phyloP scores from a whole-genome alignment of 2,888 invertebrate species.

The Andrena flavipes region DNA sequence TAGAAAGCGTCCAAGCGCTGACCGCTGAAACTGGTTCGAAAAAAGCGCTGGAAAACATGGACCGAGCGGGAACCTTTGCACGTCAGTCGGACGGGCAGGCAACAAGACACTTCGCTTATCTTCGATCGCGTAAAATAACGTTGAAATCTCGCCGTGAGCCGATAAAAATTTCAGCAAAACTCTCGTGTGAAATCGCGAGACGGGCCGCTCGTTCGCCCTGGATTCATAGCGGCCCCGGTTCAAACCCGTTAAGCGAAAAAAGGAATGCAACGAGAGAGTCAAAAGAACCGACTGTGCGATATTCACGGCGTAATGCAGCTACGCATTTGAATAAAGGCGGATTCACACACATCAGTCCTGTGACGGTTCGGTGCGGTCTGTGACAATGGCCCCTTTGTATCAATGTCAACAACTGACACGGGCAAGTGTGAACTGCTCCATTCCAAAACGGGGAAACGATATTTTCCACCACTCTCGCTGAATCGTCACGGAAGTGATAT shows the following conservation, averaged over 20 bases:
- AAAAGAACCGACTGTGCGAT: constrained; percentile 53
- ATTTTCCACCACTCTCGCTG: too few species aligned
- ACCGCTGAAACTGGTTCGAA: constrained; percentile 25
- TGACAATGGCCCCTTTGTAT: too few species aligned
- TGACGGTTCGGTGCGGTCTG: too few species aligned
- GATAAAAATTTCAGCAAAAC: constrained; percentile 48
- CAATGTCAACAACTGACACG: too few species aligned
- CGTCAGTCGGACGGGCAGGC: constrained; percentile 11
- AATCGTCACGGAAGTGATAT: too few species aligned
- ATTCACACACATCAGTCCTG: too few species aligned
- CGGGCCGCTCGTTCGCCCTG: constrained; percentile 11
- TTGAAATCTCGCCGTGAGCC: constrained; percentile 30
- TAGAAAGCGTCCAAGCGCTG: neutral
- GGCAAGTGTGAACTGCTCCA: too few species aligned
- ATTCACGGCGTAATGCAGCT: constrained; percentile 43
- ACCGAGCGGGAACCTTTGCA: neutral
- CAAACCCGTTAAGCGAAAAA: constrained; percentile 28
- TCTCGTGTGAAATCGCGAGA: constrained; percentile 21
- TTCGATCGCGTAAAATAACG: constrained; percentile 32
- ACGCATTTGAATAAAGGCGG: constrained; percentile 48
- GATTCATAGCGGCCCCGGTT: constrained; percentile 36
- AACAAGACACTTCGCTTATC: constrained; percentile 37
- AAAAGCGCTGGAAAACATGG: constrained; percentile 21
- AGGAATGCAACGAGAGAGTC: constrained; percentile 13
- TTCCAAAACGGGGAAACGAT: too few species aligned